Conservation (phyloP, 2,888 invertebrate genomes). For the Euplexia lucipara region DNA sequence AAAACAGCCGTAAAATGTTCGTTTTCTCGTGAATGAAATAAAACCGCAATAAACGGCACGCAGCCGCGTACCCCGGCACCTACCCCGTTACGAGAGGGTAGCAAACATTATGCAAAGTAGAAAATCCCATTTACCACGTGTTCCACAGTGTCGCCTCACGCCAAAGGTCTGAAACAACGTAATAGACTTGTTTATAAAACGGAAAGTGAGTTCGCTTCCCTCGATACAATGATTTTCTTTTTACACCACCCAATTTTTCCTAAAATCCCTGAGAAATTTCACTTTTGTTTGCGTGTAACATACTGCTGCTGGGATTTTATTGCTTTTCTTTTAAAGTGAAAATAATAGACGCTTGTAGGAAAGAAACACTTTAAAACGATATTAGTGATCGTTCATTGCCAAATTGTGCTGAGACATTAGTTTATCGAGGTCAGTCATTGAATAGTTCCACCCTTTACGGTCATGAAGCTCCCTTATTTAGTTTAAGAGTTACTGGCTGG, state of each 20-base stretch:
- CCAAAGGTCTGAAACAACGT: constrained; percentile 74
- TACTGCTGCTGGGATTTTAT: constrained; percentile 37
- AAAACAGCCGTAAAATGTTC: constrained; percentile 60
- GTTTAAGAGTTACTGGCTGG: constrained; percentile 39
- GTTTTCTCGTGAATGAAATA: constrained; percentile 56
- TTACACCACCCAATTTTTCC: constrained; percentile 41
- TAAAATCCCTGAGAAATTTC: constrained; percentile 40
- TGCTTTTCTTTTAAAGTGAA: constrained; percentile 54
- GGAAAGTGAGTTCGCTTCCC: constrained; percentile 75
- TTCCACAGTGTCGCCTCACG: constrained; percentile 67
- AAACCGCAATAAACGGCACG: constrained; percentile 55
- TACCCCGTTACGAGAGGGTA: constrained; percentile 63
- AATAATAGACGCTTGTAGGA: constrained; percentile 38
- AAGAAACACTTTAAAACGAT: constrained; percentile 57
- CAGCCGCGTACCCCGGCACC: constrained; percentile 41
- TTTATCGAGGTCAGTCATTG: constrained; percentile 59
- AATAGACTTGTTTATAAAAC: constrained; percentile 81
- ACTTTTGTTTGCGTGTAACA: constrained; percentile 36
- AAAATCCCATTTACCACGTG: constrained; percentile 80
- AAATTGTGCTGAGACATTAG: constrained; percentile 61
- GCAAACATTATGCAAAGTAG: constrained; percentile 83
- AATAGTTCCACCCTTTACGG: constrained; percentile 48
- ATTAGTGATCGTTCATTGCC: constrained; percentile 56
- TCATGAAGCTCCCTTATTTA: constrained; percentile 18
- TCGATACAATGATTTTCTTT: constrained; percentile 72